phyloP scores from a whole-genome alignment of 2,888 invertebrate species.

The Chrysodeixis includens region DNA sequence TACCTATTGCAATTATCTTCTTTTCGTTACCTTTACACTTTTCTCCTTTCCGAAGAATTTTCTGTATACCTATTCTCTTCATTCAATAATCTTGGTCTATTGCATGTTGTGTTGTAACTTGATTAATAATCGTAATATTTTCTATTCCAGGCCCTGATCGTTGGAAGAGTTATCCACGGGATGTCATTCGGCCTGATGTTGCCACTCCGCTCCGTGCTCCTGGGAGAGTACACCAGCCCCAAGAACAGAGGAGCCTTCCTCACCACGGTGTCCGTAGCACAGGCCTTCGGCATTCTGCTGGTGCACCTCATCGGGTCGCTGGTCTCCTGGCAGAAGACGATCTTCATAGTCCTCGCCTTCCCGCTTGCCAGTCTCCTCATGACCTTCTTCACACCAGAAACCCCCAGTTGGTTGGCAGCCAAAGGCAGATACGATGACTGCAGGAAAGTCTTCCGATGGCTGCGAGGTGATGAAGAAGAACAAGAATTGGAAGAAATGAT shows the following conservation, averaged over 20 bases:
- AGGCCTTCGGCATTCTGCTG: constrained; percentile 89
- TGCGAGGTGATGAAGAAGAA: constrained; percentile 85
- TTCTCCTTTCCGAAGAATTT: too few species aligned
- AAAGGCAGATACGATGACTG: constrained; percentile 88
- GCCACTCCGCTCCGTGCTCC: constrained; percentile 83
- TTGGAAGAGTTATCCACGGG: constrained; percentile 76
- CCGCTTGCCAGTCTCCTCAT: constrained; percentile 82
- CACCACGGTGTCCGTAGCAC: constrained; percentile 88
- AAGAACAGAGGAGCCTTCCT: constrained; percentile 90
- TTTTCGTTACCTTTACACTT: too few species aligned
- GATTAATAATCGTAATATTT: not conserved
- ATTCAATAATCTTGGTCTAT: too few species aligned
- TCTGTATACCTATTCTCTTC: too few species aligned
- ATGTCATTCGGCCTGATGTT: constrained; percentile 86
- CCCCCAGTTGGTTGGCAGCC: constrained; percentile 90
- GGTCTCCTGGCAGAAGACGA: constrained; percentile 87
- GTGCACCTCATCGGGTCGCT: constrained; percentile 90
- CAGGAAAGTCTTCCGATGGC: constrained; percentile 86
- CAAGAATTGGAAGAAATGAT: constrained; percentile 80
- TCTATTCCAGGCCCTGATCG: constrained; percentile 67
- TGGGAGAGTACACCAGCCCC: constrained; percentile 89
- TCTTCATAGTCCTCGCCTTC: constrained; percentile 81
- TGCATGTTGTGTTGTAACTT: not conserved
- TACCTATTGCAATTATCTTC: too few species aligned
- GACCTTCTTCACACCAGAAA: constrained; percentile 86